phyloP scores from a whole-genome alignment of 2,797 vertebrate species.

The Poecile montanus region DNA sequence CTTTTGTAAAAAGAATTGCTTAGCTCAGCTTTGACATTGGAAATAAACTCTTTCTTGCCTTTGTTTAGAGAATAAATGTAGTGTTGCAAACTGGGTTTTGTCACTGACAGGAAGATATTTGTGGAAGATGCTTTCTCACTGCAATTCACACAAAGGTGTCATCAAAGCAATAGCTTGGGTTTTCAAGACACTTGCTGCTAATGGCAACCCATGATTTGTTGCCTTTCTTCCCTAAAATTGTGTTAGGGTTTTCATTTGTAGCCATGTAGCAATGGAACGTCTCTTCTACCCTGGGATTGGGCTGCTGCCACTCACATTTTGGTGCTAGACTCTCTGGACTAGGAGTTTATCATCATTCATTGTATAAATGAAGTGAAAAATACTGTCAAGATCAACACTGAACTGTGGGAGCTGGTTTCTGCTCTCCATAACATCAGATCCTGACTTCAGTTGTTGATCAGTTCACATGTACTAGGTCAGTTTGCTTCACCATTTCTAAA shows the following conservation, averaged over 20 bases:
- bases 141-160: background rate
- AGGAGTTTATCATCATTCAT: background rate
- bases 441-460: background rate
- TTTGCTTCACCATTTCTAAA: background rate
- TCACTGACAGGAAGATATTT: background rate
- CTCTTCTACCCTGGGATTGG: background rate
- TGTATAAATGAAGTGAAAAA: background rate
- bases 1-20: background rate
- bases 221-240: background rate
- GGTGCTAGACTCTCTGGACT: background rate
- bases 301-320: rapidly evolving
- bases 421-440: background rate
- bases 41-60: background rate
- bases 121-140: background rate
- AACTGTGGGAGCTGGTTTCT: background rate
- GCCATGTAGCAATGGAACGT: rapidly evolving
- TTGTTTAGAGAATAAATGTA: background rate
- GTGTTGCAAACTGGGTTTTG: background rate
- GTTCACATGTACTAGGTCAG: background rate
- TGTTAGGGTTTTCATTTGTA: background rate
- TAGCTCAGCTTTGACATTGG: background rate
- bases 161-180: background rate
- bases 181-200: background rate
- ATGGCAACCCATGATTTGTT: background rate
- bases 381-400: background rate